A percentile compares a stretch with the other conserved stretches of the same genome.
Evolutionary conservation across 1,140 invertebrate species (phyloP).

Genomic region (Diorhabda elongata): DNA sequence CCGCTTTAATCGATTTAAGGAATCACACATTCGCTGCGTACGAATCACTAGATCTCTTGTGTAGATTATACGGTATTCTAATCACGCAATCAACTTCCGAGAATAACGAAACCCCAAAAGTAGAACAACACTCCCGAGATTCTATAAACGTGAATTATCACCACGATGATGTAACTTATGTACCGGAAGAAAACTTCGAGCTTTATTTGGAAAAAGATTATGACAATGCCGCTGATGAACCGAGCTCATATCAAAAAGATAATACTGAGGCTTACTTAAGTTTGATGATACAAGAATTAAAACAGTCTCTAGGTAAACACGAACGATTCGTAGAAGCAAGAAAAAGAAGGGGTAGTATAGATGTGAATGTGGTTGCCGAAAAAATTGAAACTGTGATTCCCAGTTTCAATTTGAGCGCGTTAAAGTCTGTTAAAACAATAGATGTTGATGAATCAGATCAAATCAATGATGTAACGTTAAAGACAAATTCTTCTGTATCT

Average conservation of each 20-base stretch:
- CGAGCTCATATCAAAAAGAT: conserved; percentile 7
- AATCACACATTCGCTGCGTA: conserved; percentile 28
- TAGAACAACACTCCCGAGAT: not conserved
- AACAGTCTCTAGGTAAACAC: conserved; percentile 28
- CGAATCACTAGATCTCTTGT: conserved; percentile 30
- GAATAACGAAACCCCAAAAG: not conserved
- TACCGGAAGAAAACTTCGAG: conserved; percentile 28
- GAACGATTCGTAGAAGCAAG: conserved; percentile 29
- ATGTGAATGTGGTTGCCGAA: conserved; percentile 14
- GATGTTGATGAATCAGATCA: not conserved
- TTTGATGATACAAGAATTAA: conserved; percentile 29
- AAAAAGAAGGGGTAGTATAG: conserved; percentile 21
- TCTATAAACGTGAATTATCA: not conserved
- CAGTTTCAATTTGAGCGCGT: conserved; percentile 20
- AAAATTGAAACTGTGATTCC: conserved; percentile 3
- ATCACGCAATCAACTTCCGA: not conserved
- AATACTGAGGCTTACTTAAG: conserved; percentile 21
- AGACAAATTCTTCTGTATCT: not conserved
- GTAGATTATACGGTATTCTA: conserved; percentile 28
- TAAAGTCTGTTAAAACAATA: not conserved
- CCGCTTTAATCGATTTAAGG: conserved; percentile 21
- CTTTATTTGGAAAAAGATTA: conserved; percentile 21
- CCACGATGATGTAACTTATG: conserved; percentile 23
- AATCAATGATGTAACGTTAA: not conserved
- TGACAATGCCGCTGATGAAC: not conserved